Conservation (phyloP, 2,888 invertebrate species). For the Stenchaetothrips biformis region DNA sequence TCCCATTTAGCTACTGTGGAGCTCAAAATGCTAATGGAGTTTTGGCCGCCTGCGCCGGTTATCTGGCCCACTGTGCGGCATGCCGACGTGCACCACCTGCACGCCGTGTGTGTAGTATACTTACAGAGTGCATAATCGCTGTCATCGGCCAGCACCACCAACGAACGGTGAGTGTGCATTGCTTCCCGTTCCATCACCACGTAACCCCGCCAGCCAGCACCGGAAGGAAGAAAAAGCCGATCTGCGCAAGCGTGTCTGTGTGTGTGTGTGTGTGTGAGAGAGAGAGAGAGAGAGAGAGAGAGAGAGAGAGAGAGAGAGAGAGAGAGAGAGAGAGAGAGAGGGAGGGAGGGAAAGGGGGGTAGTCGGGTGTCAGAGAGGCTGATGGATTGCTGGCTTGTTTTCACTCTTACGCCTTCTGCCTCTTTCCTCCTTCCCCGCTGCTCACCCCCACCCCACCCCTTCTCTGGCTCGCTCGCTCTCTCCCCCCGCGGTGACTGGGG, state of each 20-base stretch:
- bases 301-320: constrained; percentile 1
- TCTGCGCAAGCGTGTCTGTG: not conserved
- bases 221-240: no score
- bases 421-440: not conserved
- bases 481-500: not conserved
- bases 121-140: no score
- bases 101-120: not conserved
- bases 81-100: not conserved
- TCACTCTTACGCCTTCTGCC: not conserved
- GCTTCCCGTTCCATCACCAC: no score
- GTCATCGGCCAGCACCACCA: no score
- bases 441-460: not conserved
- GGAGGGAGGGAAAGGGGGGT: not conserved
- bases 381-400: constrained; percentile 20
- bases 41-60: no score
- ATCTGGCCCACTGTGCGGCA: no score
- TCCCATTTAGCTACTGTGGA: no score
- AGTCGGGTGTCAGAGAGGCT: not conserved
- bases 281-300: not conserved
- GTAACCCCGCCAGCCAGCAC: no score
- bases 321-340: constrained; percentile 4
- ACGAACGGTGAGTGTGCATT: no score
- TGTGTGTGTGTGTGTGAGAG: not conserved
- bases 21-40: no score
- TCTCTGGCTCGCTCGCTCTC: not conserved